These are phyloP conservation scores for Artibeus lituratus DNA, from an alignment of 2,797 vertebrate genomes.

Conservation along the genomic window DNA sequence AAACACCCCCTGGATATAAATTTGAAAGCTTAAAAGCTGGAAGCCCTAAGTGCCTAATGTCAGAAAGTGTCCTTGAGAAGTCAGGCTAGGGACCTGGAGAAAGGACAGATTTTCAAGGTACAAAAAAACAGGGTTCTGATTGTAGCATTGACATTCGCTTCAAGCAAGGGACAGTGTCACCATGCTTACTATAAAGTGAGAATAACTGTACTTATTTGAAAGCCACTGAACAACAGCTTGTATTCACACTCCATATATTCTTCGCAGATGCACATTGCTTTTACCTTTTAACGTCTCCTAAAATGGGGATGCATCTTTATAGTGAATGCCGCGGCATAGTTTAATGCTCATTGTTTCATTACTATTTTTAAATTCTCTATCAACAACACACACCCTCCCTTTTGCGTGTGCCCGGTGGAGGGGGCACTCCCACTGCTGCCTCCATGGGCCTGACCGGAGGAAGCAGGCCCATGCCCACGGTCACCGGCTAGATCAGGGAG, in stretches of 20 bases:
- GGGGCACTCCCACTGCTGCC: not conserved
- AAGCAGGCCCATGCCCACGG: not conserved
- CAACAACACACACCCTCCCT: not conserved
- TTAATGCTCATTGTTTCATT: not conserved
- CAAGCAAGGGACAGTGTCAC: not conserved
- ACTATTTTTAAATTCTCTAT: not conserved
- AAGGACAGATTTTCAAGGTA: not conserved
- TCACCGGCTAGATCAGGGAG: not conserved
- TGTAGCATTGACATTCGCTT: not conserved
- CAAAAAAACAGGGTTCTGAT: not conserved
- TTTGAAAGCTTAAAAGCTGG: not conserved
- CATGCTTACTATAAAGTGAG: not conserved
- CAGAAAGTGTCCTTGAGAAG: not conserved
- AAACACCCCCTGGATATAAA: not conserved
- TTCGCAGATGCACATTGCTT: not conserved
- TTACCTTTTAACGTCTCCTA: not conserved
- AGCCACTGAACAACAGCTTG: not conserved
- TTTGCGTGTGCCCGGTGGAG: not conserved
- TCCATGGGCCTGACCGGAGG: not conserved
- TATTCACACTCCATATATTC: fast-evolving
- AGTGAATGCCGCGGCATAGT: not conserved
- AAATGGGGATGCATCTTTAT: not conserved
- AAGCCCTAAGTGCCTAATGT: not conserved
- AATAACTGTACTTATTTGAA: not conserved
- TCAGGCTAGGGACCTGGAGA: not conserved